Evolutionary conservation across 2,113 vertebrate species (phyloP), one percentile per base, ranked within the genome.

Genomic region (Delphinapterus leucas): DNA sequence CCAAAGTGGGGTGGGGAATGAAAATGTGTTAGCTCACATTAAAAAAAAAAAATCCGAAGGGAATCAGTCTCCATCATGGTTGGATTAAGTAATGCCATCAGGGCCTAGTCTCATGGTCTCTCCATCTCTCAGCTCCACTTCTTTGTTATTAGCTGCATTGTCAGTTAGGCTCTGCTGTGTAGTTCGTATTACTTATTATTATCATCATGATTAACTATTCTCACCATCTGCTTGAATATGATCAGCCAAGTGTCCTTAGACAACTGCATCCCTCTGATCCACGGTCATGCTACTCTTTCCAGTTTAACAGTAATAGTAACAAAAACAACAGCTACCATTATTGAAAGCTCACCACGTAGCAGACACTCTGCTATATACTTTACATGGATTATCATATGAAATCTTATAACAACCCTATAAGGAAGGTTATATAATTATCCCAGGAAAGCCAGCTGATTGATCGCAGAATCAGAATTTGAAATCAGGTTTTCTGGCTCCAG

Each of bases 381-480:
- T 25, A 47, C 31, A 1, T 93, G 61, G 60, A 76, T 84, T 87
- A 36, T 58, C 0, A 85, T 68, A 71, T 44, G 36, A 89, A 95
- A 65, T 83, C 33, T 44, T 82, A 13, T 38, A 73, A 79, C 55
- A 90, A 36, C 10, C 44, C 28, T 47, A 2, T 76, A 44, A 96
- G 33, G 26, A 80, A 33, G 1, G 38, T 82, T 91, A 53, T 47
- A n/a, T 65, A 79, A 93, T 36, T 25, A 53, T 86, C 41, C 60
- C 33, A 44, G 44, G 77, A 96, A 92, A 91, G 77, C 74, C 33
- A 87, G 93, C 31, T 67, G 31, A 47, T 60, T 58, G 88, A 87
- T 74, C 6, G 5, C 12, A 95, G 88, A 83, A 55, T 67, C 28
- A 88, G n/a, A 93, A 83, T 94, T 94, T 85, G 49, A 90, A 88